Evolutionary conservation across 2,797 vertebrate genomes (phyloP), one percentile per base, ranked within the genome.

Genomic region (Lagodon rhomboides): DNA sequence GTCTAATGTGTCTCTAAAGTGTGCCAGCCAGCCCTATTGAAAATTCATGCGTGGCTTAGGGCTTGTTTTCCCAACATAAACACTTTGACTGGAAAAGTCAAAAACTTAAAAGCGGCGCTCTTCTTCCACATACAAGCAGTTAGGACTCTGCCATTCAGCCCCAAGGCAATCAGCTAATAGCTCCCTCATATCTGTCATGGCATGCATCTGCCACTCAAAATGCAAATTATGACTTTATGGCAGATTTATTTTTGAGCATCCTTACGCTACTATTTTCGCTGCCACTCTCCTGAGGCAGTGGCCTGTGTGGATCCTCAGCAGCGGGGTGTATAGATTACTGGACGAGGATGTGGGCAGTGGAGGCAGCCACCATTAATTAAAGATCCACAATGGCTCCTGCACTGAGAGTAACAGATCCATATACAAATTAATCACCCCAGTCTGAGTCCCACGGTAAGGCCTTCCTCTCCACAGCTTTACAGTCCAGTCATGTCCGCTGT

Each of bases 401-500:
- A 55, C 85, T 69, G 81, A 93, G 88, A 93, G 91, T 93, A 93
- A 94, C 88, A 88, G 91, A 93, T 93, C 92, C 85, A 93, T 94
- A 93, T 91, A 93, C 93, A 94, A 94, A 95, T 95, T 85, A 95
- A 95, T 95, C 94, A 95, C 92, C 91, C 85, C 27, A 27, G 85
- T 81, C 90, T 82, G 83, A 90, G 87, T 87, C 87, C 82, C 86
- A 88, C 86, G 90, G 85, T 87, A 86, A 86, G 92, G 87, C 87
- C 90, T 86, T 88, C 85, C 83, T 79, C 75, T 86, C 55, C 78
- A 66, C 84, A 83, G 79, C 86, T 95, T 93, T 92, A 93, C 92
- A 95, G 93, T 95, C 94, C 88, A 83, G 94, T 93, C 94, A 95
- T 94, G 95, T 95, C 92, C 85, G 51, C 86, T 88, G 93, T 94